Evolutionary conservation across 2,797 vertebrate genomes (phyloP).

Genomic region (Huso huso): DNA sequence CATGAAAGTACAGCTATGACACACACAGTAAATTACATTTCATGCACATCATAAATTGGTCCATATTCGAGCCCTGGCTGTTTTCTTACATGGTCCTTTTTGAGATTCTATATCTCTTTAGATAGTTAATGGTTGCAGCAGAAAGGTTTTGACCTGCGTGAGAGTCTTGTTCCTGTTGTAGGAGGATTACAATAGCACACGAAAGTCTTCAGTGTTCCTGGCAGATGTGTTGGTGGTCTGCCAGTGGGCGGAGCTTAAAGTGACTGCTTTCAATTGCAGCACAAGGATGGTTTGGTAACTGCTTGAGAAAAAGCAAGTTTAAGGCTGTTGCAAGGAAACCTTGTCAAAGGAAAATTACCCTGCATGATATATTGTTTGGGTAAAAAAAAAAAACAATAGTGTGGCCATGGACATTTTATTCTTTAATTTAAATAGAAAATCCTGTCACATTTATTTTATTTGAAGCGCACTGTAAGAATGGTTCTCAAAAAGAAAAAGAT

Average conservation of each 20-base stretch:
- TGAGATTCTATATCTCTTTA: background rate
- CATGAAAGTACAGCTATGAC: no score
- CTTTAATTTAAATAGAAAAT: no score
- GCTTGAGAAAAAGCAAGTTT: constrained; percentile 4
- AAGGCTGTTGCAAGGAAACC: background rate
- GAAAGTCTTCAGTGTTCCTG: constrained; percentile 68
- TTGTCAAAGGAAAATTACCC: no score
- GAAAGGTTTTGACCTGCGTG: constrained; percentile 59
- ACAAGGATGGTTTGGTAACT: constrained; percentile 51
- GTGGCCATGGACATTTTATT: no score
- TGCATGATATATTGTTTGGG: no score
- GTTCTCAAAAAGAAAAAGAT: no score
- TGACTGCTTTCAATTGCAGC: constrained; percentile 67
- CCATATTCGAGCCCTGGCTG: background rate
- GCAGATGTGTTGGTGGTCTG: constrained; percentile 74
- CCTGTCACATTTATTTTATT: no score
- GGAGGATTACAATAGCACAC: constrained; percentile 71
- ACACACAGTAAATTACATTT: no score
- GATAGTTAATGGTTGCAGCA: constrained; percentile 5
- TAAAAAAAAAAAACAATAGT: no score
- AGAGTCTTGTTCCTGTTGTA: constrained; percentile 67
- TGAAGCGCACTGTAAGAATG: no score
- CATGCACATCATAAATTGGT: no score
- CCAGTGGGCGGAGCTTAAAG: constrained; percentile 68
- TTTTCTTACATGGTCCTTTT: background rate